A percentile compares a stretch with the other conserved stretches of the same genome.
phyloP scores from a whole-genome alignment of 2,797 vertebrate genomes.

The Phaenicophaeus curvirostris region DNA sequence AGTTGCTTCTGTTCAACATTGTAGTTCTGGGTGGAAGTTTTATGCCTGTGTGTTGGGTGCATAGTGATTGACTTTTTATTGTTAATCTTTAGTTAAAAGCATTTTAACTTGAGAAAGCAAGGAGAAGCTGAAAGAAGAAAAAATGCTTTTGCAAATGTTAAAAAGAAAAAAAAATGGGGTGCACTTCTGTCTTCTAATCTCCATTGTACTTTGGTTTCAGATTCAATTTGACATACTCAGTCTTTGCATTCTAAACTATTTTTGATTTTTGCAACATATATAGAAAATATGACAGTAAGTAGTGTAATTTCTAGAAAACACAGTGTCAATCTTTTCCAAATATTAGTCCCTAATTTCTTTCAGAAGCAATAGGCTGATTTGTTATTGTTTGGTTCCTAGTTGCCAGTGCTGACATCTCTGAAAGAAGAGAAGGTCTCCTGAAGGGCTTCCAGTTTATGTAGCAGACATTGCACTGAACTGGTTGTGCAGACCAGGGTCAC shows the following conservation, averaged over 20 bases:
- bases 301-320: conserved; percentile 14
- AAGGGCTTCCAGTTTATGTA: background rate
- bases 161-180: background rate
- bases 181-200: background rate
- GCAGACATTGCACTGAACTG: background rate
- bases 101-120: background rate
- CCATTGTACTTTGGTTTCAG: background rate
- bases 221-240: background rate
- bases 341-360: background rate
- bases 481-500: background rate
- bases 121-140: background rate
- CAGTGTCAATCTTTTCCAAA: background rate
- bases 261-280: background rate
- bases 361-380: conserved; percentile 11
- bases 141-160: background rate
- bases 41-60: background rate
- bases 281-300: background rate
- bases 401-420: background rate
- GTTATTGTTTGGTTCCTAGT: background rate
- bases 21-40: background rate
- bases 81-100: background rate
- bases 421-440: background rate
- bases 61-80: background rate
- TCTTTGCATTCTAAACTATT: background rate
- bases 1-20: background rate